Evolutionary conservation across 2,797 vertebrate species (phyloP), one percentile per base, ranked within the genome.

Genomic region (Gastrophryne carolinensis): DNA sequence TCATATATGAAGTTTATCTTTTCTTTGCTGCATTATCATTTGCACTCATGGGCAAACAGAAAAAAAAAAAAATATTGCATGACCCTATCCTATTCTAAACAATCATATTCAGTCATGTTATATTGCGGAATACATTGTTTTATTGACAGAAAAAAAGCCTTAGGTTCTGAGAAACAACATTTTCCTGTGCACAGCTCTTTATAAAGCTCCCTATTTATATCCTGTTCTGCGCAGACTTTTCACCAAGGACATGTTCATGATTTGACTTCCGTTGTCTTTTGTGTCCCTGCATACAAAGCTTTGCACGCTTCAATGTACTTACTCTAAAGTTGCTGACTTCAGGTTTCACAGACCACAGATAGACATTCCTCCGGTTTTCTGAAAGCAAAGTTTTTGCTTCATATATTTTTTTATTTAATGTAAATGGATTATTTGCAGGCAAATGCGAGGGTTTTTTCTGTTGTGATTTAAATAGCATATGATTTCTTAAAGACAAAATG

Each of bases 391-490:
- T 52, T 53, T 3, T 0, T 15, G 37, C 37, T 39, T 53, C 34
- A 21, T 53, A 15, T 17, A 53, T 53, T 37, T n/a, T n/a, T n/a
- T n/a, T n/a, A n/a, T n/a, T 53, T 67, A 53, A 67, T 52, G 29
- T 32, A 53, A 67, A 54, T 50, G 19, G 23, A 67, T 67, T 37
- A 67, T 49, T 56, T 39, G 57, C 41, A 56, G n/a, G 52, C 66
- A 41, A 56, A 37, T 54, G 24, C 54, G 21, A 27, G 24, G 23
- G 64, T 21, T 52, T 15, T 19, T 34, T 19, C 64, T 24, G 52
- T 68, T 68, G 53, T 39, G 30, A 39, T 54, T 39, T 9, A 24
- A 56, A 41, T 3, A 56, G 34, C 37, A 65, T 34, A 10, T 32
- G 49, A 41, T 17, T 32, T 26, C 2, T 50, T 10, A 50, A 65